Percentiles rank a stretch among this genome's conserved stretches.
phyloP scores from a whole-genome alignment of 2,797 vertebrate genomes.

The Sebastes nivosus region DNA sequence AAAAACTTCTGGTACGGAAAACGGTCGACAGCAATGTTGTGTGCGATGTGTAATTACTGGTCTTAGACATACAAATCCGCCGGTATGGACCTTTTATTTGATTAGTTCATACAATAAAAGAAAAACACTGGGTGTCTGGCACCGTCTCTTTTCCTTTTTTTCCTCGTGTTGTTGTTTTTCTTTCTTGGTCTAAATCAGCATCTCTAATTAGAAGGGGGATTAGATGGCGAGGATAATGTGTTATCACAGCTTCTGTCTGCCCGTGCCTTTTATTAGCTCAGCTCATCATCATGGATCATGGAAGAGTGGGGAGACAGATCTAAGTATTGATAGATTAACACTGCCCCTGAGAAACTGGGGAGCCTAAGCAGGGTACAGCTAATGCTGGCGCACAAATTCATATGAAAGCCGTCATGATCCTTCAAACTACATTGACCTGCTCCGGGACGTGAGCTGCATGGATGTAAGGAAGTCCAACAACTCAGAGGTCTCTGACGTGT shows the following conservation, averaged over 20 bases:
- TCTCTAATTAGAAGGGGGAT: slow-evolving; percentile 71
- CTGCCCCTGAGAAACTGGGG: slow-evolving; percentile 26
- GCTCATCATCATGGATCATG: slow-evolving; percentile 53
- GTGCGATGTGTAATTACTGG: not conserved
- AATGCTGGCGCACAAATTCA: slow-evolving; percentile 38
- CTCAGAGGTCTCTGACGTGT: slow-evolving; percentile 33
- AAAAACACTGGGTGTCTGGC: not conserved
- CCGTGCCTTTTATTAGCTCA: slow-evolving; percentile 68
- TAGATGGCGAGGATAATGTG: slow-evolving; percentile 66
- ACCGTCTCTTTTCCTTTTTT: slow-evolving; percentile 2
- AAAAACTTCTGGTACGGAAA: not conserved
- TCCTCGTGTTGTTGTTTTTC: slow-evolving; percentile 25
- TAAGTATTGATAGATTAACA: slow-evolving; percentile 56
- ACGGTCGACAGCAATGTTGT: not conserved
- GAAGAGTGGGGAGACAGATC: slow-evolving; percentile 32
- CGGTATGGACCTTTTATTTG: slow-evolving; percentile 5
- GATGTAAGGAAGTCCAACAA: slow-evolving; percentile 32
- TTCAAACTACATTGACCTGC: slow-evolving; percentile 22
- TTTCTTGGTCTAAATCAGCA: slow-evolving; percentile 30
- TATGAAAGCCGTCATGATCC: slow-evolving; percentile 6
- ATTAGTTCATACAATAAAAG: slow-evolving; percentile 8
- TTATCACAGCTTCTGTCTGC: slow-evolving; percentile 65
- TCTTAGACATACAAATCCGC: slow-evolving; percentile 10
- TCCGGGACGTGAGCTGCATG: not conserved
- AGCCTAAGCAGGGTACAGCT: slow-evolving; percentile 34